Evolutionary conservation across 2,797 vertebrate species (phyloP).

Genomic region (Anguilla anguilla): DNA sequence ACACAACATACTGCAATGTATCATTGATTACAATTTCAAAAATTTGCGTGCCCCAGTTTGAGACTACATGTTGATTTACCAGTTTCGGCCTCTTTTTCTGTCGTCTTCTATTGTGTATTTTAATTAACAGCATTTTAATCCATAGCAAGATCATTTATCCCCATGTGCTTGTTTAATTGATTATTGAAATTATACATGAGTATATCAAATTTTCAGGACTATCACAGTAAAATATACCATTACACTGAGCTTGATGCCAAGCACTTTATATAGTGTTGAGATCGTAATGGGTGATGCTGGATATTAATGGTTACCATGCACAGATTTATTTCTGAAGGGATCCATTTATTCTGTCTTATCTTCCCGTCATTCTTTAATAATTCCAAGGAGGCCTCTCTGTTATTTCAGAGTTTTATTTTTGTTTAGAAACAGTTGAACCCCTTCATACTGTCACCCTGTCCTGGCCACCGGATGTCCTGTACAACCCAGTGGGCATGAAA

Average conservation of each 20-base stretch:
- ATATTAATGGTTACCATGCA: too few species aligned
- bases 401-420: conserved; percentile 14
- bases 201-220: too few species aligned
- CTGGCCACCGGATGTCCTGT: not conserved
- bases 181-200: too few species aligned
- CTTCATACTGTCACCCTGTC: not conserved
- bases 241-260: too few species aligned
- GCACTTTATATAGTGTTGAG: too few species aligned
- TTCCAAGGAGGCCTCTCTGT: not conserved
- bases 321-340: too few species aligned
- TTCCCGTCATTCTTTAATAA: not conserved
- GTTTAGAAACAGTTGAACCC: not conserved
- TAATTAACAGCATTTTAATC: not conserved
- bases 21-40: not conserved
- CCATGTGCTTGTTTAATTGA: too few species aligned
- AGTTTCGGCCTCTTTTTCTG: not conserved
- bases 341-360: not conserved
- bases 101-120: not conserved
- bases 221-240: too few species aligned
- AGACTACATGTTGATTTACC: not conserved
- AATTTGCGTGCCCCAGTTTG: not conserved
- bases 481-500: not conserved
- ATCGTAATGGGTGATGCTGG: too few species aligned
- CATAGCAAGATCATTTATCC: not conserved
- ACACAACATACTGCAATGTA: not conserved